phyloP scores from a whole-genome alignment of 2,113 vertebrate genomes.

The Cololabis saira region DNA sequence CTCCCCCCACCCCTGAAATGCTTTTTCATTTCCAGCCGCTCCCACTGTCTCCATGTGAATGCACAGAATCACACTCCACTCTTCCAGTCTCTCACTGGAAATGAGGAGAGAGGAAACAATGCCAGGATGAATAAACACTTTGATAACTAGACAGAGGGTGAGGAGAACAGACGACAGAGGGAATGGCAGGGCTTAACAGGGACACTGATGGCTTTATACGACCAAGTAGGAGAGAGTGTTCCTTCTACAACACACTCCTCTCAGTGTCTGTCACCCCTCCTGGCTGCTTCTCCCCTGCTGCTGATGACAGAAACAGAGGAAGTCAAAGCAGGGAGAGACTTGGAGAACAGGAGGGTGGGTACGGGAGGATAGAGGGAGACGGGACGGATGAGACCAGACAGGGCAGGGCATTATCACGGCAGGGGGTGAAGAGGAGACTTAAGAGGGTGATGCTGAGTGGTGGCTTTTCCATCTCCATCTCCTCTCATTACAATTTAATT shows the following conservation, averaged over 20 bases:
- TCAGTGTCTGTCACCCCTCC: conserved; percentile 59
- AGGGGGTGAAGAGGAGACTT: conserved; percentile 43
- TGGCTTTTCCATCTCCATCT: conserved; percentile 43
- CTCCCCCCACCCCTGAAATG: conserved; percentile 32
- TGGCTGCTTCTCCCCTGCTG: conserved; percentile 51
- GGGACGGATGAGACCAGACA: conserved; percentile 51
- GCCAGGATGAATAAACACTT: conserved; percentile 73
- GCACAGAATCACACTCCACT: conserved; percentile 46
- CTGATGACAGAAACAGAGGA: conserved; percentile 34
- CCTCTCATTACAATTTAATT: conserved; percentile 74
- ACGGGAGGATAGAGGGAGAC: background rate
- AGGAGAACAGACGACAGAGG: conserved; percentile 68
- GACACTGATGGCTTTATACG: conserved; percentile 73
- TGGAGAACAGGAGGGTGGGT: conserved; percentile 6
- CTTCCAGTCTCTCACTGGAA: conserved; percentile 53
- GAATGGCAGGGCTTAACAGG: conserved; percentile 57
- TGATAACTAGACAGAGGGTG: conserved; percentile 69
- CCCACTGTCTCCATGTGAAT: conserved; percentile 65
- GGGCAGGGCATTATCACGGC: conserved; percentile 64
- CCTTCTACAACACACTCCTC: conserved; percentile 64
- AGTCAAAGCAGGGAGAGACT: conserved; percentile 37
- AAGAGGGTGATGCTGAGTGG: conserved; percentile 26
- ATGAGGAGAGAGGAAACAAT: conserved; percentile 67
- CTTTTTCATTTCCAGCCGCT: conserved; percentile 65
- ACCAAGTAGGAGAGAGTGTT: conserved; percentile 60